These are phyloP conservation scores for Dendrophyllia cribrosa DNA, from an alignment of 64 coral and sea anemone species.

Conservation along the genomic window DNA sequence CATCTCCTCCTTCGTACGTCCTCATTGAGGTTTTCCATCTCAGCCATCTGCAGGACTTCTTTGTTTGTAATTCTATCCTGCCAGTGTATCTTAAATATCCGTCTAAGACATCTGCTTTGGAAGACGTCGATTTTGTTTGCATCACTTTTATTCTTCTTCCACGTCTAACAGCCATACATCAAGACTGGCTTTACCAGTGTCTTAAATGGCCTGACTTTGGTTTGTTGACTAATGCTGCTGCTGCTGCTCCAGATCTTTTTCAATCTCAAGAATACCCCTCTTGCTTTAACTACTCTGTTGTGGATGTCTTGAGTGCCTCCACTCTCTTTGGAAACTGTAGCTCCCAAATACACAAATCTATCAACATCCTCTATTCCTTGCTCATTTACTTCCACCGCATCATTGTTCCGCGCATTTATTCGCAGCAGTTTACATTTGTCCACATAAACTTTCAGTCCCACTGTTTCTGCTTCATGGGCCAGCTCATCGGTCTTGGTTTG, in stretches of 20 bases:
- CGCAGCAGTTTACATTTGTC: conserved; percentile 34
- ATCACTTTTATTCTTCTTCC: conserved; percentile 27
- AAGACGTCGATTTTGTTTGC: not conserved
- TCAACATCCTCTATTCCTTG: not conserved
- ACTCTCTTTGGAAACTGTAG: conserved; percentile 20
- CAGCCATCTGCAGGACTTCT: not conserved
- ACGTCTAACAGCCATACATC: conserved; percentile 3
- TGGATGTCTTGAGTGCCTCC: conserved; percentile 31
- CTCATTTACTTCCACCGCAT: conserved; percentile 19
- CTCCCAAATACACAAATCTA: conserved; percentile 33
- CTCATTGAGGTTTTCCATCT: not conserved
- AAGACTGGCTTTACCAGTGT: conserved; percentile 9
- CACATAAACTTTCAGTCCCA: conserved; percentile 25
- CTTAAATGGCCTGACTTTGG: conserved; percentile 16
- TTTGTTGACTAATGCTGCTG: too few species aligned
- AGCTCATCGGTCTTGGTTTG: not conserved
- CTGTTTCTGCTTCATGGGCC: not conserved
- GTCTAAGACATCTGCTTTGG: conserved; percentile 8
- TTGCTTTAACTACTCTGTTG: conserved; percentile 15
- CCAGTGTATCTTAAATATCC: not conserved
- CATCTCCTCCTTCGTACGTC: conserved; percentile 15
- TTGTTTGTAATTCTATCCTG: not conserved
- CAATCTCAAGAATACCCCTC: not conserved
- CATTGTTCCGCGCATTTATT: conserved; percentile 8
- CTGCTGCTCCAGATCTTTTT: not conserved